Percentiles rank a stretch among this genome's conserved stretches.
These are phyloP conservation scores for Frankliniella fusca DNA, from an alignment of 2,888 invertebrate species.

Conservation along the genomic window DNA sequence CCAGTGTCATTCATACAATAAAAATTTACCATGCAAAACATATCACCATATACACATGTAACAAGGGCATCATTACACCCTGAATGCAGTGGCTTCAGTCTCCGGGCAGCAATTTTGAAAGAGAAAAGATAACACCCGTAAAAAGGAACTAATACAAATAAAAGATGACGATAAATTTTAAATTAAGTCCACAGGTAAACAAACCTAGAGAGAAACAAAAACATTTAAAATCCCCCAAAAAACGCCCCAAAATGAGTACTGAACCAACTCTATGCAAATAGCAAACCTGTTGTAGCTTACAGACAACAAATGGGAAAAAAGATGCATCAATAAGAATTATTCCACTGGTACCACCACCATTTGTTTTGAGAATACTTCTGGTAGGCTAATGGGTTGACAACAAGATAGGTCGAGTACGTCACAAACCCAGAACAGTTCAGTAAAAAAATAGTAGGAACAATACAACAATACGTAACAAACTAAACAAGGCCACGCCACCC, in stretches of 20 bases:
- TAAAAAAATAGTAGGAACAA: constrained; percentile 18
- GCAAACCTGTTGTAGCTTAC: no score
- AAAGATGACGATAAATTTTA: not conserved
- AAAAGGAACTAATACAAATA: constrained; percentile 8
- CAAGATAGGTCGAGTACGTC: no score
- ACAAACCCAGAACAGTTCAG: not conserved
- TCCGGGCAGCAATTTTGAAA: not conserved
- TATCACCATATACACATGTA: not conserved
- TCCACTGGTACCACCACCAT: no score
- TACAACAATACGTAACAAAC: not conserved
- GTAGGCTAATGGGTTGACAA: no score
- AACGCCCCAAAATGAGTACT: no score
- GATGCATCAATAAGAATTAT: no score
- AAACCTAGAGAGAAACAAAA: no score
- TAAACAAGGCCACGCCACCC: constrained; percentile 9
- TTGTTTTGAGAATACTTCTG: no score
- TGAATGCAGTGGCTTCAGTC: not conserved
- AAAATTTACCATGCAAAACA: not conserved
- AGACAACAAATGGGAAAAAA: no score
- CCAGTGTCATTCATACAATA: not conserved
- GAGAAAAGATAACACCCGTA: not conserved
- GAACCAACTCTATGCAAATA: no score
- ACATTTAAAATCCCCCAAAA: no score
- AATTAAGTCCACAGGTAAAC: not conserved
- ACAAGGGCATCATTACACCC: not conserved